Conservation (phyloP, 1,140 invertebrate species). For the Bombus ignitus region DNA sequence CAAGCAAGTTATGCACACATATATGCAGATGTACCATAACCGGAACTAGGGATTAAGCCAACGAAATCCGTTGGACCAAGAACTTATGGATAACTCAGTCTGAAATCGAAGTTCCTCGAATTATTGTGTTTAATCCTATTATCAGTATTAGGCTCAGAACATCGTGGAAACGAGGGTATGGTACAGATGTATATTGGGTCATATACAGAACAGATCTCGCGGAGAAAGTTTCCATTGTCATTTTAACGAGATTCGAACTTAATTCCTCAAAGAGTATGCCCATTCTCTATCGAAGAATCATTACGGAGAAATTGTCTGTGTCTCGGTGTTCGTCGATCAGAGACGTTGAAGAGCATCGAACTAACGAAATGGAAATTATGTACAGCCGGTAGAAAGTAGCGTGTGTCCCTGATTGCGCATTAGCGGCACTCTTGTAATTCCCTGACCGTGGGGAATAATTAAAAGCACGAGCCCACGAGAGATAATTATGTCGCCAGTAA, state of each 20-base stretch:
- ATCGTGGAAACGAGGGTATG: constrained; percentile 5
- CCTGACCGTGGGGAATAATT: constrained; percentile 57
- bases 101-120: constrained; percentile 58
- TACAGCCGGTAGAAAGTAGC: constrained; percentile 6
- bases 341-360: not conserved
- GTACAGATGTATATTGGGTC: not conserved
- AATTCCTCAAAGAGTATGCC: not conserved
- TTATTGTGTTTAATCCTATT: constrained; percentile 64
- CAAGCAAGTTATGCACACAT: constrained; percentile 13
- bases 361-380: constrained; percentile 14
- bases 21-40: constrained; percentile 13
- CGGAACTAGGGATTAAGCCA: constrained; percentile 37
- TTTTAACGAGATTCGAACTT: constrained; percentile 7
- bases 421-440: constrained; percentile 51
- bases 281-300: not conserved
- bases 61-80: constrained; percentile 33
- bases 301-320: not conserved
- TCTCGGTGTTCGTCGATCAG: not conserved
- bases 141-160: constrained; percentile 34
- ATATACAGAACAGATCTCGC: not conserved
- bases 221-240: constrained; percentile 9
- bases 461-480: constrained; percentile 59
- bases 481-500: constrained; percentile 59
- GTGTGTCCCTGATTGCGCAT: constrained; percentile 46
- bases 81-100: constrained; percentile 50